phyloP scores from a whole-genome alignment of 2,113 vertebrate species.

The Smithornis capensis region DNA sequence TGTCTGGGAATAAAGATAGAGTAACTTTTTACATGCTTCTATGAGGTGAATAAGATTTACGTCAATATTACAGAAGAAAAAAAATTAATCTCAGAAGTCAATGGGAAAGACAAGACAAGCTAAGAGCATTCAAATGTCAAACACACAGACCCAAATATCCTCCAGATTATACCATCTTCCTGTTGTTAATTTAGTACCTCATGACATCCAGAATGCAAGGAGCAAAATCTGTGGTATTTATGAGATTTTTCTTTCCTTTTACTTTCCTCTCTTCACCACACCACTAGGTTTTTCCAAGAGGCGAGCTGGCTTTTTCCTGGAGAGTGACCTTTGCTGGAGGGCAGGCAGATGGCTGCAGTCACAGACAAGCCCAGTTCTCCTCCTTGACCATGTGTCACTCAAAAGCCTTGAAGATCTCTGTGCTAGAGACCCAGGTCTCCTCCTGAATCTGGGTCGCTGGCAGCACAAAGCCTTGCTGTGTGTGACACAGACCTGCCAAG shows the following conservation, averaged over 20 bases:
- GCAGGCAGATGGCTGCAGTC: conserved; percentile 18
- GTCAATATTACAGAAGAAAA: background rate
- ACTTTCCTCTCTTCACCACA: background rate
- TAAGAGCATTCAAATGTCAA: background rate
- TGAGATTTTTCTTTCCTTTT: background rate
- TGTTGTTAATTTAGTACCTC: background rate
- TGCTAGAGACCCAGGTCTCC: conserved; percentile 10
- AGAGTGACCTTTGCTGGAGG: conserved; percentile 43
- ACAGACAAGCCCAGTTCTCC: background rate
- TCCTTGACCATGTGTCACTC: conserved; percentile 32
- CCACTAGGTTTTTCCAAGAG: background rate
- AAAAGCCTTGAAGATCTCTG: conserved; percentile 9
- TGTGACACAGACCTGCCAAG: background rate
- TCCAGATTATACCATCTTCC: background rate
- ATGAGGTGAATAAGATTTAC: background rate
- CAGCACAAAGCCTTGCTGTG: background rate
- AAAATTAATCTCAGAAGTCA: background rate
- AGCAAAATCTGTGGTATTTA: background rate
- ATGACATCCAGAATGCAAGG: background rate
- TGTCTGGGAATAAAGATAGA: background rate
- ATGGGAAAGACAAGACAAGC: background rate
- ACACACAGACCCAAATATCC: background rate
- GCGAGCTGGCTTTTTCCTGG: background rate
- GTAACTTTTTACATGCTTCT: background rate
- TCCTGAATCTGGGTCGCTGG: conserved; percentile 65